Evolutionary conservation across 2,113 vertebrate species (phyloP).

Genomic region (Petroica traversi): DNA sequence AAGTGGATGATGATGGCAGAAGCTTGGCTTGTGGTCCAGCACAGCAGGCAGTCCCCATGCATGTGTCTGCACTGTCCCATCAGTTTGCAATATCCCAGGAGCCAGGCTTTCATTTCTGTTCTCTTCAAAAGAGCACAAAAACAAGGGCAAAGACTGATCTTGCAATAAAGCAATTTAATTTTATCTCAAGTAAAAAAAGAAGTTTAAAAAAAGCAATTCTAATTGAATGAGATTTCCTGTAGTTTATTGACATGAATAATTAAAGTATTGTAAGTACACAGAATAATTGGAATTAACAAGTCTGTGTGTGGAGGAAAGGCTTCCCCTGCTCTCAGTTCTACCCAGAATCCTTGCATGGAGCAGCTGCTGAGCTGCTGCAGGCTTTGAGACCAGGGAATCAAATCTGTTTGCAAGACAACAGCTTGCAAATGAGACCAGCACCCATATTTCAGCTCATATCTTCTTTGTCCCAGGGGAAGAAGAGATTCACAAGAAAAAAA

Average conservation of each 20-base stretch:
- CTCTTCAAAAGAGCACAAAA: neutral
- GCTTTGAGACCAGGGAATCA: neutral
- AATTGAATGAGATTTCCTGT: conserved; percentile 22
- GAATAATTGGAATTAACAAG: neutral
- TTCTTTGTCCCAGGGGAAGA: neutral
- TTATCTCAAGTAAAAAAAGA: neutral
- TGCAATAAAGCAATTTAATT: conserved; percentile 15
- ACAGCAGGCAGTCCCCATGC: fast-evolving
- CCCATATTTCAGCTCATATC: neutral
- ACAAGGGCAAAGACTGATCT: neutral
- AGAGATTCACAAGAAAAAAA: neutral
- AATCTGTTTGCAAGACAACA: neutral
- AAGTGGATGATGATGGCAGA: neutral
- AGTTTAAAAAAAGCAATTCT: neutral
- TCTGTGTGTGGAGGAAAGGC: fast-evolving
- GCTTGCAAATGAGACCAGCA: neutral
- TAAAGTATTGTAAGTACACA: neutral
- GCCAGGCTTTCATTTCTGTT: neutral
- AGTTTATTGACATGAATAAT: conserved; percentile 20
- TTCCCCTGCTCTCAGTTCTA: neutral
- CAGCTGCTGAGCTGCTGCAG: neutral
- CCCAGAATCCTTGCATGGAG: neutral
- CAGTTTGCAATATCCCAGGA: neutral
- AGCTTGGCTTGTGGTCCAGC: neutral
- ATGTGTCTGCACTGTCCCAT: neutral